Conservation (phyloP, 2,888 invertebrate genomes). For the Copidosoma aretas region DNA sequence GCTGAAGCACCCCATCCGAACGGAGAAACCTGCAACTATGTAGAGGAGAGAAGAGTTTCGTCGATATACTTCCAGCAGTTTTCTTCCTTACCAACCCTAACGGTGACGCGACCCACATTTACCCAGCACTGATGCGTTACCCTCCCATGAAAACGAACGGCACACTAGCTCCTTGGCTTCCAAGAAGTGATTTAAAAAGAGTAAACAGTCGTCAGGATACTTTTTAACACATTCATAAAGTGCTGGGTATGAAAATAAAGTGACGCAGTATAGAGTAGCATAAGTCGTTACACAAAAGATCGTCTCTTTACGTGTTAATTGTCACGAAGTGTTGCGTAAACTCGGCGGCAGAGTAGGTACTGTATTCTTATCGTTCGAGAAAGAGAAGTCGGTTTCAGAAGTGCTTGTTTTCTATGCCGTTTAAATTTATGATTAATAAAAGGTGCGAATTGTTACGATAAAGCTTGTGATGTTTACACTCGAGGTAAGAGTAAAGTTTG, state of each 20-base stretch:
- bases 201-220: neutral
- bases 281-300: constrained; percentile 23
- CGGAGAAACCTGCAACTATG: constrained; percentile 19
- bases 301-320: constrained; percentile 23
- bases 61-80: constrained; percentile 10
- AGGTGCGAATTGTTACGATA: constrained; percentile 56
- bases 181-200: neutral
- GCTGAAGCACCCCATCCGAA: neutral
- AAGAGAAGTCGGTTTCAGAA: neutral
- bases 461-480: constrained; percentile 48
- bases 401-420: constrained; percentile 45
- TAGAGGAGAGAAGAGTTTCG: neutral
- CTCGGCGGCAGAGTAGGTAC: neutral
- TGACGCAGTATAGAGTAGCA: constrained; percentile 9
- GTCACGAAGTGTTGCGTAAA: constrained; percentile 20
- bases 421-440: constrained; percentile 56
- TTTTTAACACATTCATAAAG: constrained; percentile 9
- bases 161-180: too few species aligned
- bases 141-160: neutral
- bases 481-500: constrained; percentile 46
- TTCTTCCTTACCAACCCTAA: constrained; percentile 15
- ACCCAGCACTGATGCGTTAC: constrained; percentile 2
- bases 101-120: neutral
- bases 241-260: neutral
- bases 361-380: neutral